A percentile compares a stretch with the other conserved stretches of the same genome.
phyloP scores from a whole-genome alignment of 1,140 invertebrate genomes.

The Physella acuta region DNA sequence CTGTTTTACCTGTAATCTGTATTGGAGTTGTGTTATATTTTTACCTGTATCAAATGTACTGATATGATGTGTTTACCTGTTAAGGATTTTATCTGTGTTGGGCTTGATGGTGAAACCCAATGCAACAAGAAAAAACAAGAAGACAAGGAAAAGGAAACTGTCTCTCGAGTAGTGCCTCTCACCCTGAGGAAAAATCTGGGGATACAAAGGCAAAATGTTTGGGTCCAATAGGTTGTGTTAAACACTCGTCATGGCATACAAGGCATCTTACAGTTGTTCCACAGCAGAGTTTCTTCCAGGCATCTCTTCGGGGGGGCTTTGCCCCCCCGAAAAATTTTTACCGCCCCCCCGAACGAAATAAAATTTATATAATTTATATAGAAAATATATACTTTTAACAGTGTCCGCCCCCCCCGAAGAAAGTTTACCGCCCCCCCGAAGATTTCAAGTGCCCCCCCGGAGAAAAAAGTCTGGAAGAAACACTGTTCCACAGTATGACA shows the following conservation, averaged over 20 bases:
- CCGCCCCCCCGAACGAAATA: too few relatives aligned
- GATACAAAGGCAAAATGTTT: constrained; percentile 7
- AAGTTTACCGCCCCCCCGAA: too few relatives aligned
- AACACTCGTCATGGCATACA: too few relatives aligned
- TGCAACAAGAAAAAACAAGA: constrained; percentile 41
- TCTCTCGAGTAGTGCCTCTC: constrained; percentile 39
- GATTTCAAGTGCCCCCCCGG: too few relatives aligned
- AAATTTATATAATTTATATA: too few relatives aligned
- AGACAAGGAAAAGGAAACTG: constrained; percentile 43
- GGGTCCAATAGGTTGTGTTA: too few relatives aligned
- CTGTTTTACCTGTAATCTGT: not conserved
- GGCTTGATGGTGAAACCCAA: constrained; percentile 34
- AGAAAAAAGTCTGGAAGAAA: too few relatives aligned
- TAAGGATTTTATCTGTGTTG: constrained; percentile 44
- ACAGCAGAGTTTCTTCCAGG: not conserved
- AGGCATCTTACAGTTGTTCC: too few relatives aligned
- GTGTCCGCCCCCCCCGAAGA: too few relatives aligned
- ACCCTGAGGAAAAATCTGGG: constrained; percentile 39
- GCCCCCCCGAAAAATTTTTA: too few relatives aligned
- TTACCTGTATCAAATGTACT: not conserved
- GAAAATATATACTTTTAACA: too few relatives aligned
- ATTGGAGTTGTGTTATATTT: not conserved
- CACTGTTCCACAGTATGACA: not conserved
- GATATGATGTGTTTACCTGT: constrained; percentile 43
- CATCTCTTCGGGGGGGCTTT: too few relatives aligned